Conservation (phyloP, 2,113 vertebrate genomes). For the Patagioenas fasciata region DNA sequence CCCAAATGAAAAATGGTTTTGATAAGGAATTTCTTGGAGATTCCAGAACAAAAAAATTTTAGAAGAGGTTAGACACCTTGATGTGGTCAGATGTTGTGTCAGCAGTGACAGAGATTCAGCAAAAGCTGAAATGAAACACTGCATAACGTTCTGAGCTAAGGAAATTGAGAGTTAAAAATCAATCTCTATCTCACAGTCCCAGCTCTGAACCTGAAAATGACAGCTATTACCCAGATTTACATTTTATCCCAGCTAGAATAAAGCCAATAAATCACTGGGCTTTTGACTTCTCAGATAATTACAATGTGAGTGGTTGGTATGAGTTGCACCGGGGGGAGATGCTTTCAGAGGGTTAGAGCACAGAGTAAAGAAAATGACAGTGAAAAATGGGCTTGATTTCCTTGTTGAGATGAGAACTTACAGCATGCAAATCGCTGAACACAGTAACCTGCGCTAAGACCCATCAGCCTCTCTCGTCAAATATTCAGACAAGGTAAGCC, state of each 20-base stretch:
- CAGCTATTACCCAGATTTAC: constrained; percentile 81
- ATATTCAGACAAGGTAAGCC: neutral
- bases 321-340: constrained; percentile 23
- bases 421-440: constrained; percentile 45
- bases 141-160: constrained; percentile 68
- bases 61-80: neutral
- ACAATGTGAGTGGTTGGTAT: constrained; percentile 50
- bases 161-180: constrained; percentile 73
- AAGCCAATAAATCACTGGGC: constrained; percentile 78
- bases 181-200: constrained; percentile 73
- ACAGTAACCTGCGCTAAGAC: neutral
- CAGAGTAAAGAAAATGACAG: constrained; percentile 64
- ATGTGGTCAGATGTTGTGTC: neutral
- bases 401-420: constrained; percentile 45
- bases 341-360: constrained; percentile 26
- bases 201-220: constrained; percentile 78
- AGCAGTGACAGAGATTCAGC: constrained; percentile 27
- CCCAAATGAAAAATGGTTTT: neutral
- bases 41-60: neutral
- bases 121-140: constrained; percentile 52
- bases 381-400: constrained; percentile 75
- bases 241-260: constrained; percentile 78
- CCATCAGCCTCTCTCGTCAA: neutral
- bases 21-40: neutral
- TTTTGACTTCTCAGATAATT: constrained; percentile 78